Conservation (phyloP, 2,888 invertebrate species). For the Dilophus febrilis region DNA sequence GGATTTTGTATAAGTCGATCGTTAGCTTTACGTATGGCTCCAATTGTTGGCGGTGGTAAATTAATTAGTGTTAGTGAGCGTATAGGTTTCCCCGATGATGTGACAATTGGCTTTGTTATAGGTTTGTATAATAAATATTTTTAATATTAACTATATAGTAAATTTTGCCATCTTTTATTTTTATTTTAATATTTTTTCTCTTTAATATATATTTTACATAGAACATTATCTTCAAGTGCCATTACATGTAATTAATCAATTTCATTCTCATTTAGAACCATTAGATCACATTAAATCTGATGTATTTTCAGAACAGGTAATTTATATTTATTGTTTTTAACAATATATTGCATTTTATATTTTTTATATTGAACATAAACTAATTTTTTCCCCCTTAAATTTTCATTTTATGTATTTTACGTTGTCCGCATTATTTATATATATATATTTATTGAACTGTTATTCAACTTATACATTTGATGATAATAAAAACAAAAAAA, state of each 20-base stretch:
- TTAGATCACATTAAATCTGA: slow-evolving; percentile 71
- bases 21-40: slow-evolving; percentile 85
- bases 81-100: slow-evolving; percentile 90
- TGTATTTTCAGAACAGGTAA: slow-evolving; percentile 64
- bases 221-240: slow-evolving; percentile 73
- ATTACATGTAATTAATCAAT: slow-evolving; percentile 72
- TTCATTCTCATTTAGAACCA: slow-evolving; percentile 90
- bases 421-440: no score
- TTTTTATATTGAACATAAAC: neutral
- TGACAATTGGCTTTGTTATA: slow-evolving; percentile 90
- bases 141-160: no score
- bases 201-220: slow-evolving; percentile 17
- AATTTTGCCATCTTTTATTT: no score
- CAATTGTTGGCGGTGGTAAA: slow-evolving; percentile 84
- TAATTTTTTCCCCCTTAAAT: no score
- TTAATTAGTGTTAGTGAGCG: slow-evolving; percentile 83
- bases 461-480: no score
- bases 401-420: no score
- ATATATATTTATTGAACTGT: no score
- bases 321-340: slow-evolving; percentile 1
- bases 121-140: slow-evolving; percentile 41
- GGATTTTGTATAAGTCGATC: slow-evolving; percentile 92
- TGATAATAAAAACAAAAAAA: neutral
- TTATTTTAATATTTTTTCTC: neutral
- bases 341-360: no score